Conservation (phyloP, 2,888 invertebrate species). For the Tuberolachnus salignus region DNA sequence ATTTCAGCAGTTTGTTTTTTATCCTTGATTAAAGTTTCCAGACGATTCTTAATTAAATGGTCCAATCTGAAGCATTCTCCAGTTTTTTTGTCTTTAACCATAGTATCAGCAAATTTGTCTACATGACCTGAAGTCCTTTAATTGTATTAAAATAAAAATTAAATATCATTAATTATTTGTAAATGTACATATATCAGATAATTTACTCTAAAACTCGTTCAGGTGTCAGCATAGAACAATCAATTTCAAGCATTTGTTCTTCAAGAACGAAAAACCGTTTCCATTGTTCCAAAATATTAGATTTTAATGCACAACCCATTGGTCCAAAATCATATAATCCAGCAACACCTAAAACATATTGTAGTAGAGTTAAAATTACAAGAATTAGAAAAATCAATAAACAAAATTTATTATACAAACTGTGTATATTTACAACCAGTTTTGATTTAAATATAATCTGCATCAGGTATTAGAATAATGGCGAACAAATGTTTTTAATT, state of each 20-base stretch:
- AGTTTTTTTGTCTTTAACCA: conserved; percentile 95
- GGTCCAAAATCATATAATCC: conserved; percentile 98
- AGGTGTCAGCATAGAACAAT: conserved; percentile 96
- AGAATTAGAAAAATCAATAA: no score
- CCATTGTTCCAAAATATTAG: conserved; percentile 93
- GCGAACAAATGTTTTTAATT: no score
- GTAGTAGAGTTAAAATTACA: neutral
- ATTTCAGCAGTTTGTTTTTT: conserved; percentile 78
- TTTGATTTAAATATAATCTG: no score
- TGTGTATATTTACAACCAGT: no score
- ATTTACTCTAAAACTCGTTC: conserved; percentile 88
- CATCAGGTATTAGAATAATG: no score
- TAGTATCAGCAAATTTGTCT: conserved; percentile 97
- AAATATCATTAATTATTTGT: neutral
- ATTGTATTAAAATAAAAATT: conserved; percentile 20
- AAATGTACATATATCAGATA: conserved; percentile 25
- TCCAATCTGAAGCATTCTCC: conserved; percentile 98
- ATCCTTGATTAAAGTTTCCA: conserved; percentile 84
- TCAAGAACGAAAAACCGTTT: conserved; percentile 94
- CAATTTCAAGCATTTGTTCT: conserved; percentile 98
- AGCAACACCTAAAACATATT: conserved; percentile 64
- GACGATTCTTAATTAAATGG: conserved; percentile 93
- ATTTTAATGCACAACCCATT: conserved; percentile 98
- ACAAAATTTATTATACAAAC: no score
- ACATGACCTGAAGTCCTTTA: conserved; percentile 94